phyloP scores from a whole-genome alignment of 2,113 vertebrate species.

The Serilophus lunatus region DNA sequence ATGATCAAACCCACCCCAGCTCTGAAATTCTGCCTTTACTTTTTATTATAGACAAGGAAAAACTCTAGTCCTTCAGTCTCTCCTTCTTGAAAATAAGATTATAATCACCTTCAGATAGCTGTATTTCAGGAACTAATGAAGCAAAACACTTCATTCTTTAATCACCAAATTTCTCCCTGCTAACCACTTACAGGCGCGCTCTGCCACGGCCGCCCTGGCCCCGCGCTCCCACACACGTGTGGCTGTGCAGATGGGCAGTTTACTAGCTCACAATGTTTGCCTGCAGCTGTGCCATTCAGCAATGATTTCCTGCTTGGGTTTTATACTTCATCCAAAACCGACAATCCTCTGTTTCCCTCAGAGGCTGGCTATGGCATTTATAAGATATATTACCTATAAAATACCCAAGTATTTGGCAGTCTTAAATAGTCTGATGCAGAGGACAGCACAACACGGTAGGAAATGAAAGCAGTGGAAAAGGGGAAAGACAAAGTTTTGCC shows the following conservation, averaged over 20 bases:
- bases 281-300: slow-evolving; percentile 63
- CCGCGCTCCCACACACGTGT: slow-evolving; percentile 37
- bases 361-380: slow-evolving; percentile 62
- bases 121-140: slow-evolving; percentile 31
- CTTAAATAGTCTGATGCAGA: slow-evolving; percentile 48
- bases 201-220: neutral
- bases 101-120: slow-evolving; percentile 12
- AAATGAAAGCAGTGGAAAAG: slow-evolving; percentile 46
- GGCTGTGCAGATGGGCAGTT: slow-evolving; percentile 62
- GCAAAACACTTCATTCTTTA: slow-evolving; percentile 27
- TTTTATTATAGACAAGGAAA: neutral
- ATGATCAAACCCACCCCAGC: neutral
- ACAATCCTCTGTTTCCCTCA: slow-evolving; percentile 61
- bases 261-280: slow-evolving; percentile 55
- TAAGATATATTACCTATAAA: slow-evolving; percentile 68
- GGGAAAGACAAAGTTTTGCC: slow-evolving; percentile 15
- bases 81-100: slow-evolving; percentile 6
- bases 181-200: slow-evolving; percentile 2
- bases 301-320: slow-evolving; percentile 60
- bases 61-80: neutral
- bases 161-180: slow-evolving; percentile 14
- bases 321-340: slow-evolving; percentile 61
- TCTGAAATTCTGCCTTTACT: neutral
- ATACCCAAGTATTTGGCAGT: slow-evolving; percentile 61
- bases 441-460: slow-evolving; percentile 51